Conservation (phyloP, 2,797 vertebrate genomes). For the Falco rusticolus region DNA sequence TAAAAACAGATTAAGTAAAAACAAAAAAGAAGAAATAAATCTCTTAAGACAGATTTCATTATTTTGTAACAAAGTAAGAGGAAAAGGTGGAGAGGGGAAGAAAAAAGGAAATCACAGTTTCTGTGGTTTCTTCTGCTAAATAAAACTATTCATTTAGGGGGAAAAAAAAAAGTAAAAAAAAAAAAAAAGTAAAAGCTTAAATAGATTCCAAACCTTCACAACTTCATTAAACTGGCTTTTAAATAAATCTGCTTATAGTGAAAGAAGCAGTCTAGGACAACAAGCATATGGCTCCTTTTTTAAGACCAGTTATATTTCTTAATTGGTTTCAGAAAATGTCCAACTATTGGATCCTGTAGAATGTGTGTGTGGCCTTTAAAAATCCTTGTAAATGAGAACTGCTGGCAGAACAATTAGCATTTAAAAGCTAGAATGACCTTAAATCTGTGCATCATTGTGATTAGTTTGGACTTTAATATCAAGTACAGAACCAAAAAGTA, state of each 20-base stretch:
- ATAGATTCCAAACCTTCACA: background rate
- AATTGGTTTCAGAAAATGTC: constrained; percentile 74
- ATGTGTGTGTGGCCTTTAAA: constrained; percentile 83
- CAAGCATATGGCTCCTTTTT: constrained; percentile 20
- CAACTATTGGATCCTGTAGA: constrained; percentile 77
- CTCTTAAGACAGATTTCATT: background rate
- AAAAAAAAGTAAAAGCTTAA: background rate
- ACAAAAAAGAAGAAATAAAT: background rate
- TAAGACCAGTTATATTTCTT: constrained; percentile 44
- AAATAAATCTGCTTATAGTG: background rate
- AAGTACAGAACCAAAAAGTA: constrained; percentile 58
- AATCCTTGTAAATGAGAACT: constrained; percentile 86
- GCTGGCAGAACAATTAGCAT: constrained; percentile 92
- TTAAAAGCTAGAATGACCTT: constrained; percentile 90
- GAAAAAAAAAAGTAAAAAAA: background rate
- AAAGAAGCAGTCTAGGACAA: background rate
- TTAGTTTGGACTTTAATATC: constrained; percentile 82
- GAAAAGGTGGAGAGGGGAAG: background rate
- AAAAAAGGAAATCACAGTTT: background rate
- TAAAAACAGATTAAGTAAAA: background rate
- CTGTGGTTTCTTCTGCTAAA: background rate
- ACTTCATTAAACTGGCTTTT: constrained; percentile 26
- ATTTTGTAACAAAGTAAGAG: background rate
- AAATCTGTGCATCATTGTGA: constrained; percentile 86
- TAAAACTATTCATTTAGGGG: background rate